Evolutionary conservation across 2,888 invertebrate genomes (phyloP).

Genomic region (Sarcophaga subvicina): DNA sequence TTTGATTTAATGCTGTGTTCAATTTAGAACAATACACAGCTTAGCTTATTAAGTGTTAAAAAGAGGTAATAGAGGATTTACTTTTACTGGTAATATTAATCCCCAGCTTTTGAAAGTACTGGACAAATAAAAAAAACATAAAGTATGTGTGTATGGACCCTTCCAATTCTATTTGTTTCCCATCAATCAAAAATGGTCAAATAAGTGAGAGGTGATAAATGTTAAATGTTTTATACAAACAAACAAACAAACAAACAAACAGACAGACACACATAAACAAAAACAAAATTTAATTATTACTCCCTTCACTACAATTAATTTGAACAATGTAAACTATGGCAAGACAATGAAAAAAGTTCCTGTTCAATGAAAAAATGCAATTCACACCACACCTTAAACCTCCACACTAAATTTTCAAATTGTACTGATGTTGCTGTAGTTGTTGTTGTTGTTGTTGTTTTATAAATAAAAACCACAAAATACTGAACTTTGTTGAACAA

Average conservation of each 20-base stretch:
- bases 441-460: not conserved
- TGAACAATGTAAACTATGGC: conserved; percentile 11
- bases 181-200: conserved; percentile 30
- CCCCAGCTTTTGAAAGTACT: not conserved
- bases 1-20: too few species aligned
- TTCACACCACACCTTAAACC: conserved; percentile 56
- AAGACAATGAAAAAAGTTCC: conserved; percentile 32
- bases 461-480: not conserved
- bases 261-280: not conserved
- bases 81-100: not conserved
- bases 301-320: conserved; percentile 62
- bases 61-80: too few species aligned
- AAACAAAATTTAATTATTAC: conserved; percentile 32
- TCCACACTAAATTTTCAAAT: not conserved
- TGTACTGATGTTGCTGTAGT: too few species aligned
- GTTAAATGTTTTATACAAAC: conserved; percentile 12
- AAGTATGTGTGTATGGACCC: not conserved
- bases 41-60: too few species aligned
- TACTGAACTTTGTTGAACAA: conserved; percentile 3
- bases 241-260: not conserved
- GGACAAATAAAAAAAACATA: not conserved
- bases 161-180: conserved; percentile 25
- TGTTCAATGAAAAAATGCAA: conserved; percentile 27
- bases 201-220: conserved; percentile 50
- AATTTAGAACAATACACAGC: too few species aligned